Evolutionary conservation across 2,888 invertebrate species (phyloP), one percentile per base, ranked within the genome.

Genomic region (Timandra comae): DNA sequence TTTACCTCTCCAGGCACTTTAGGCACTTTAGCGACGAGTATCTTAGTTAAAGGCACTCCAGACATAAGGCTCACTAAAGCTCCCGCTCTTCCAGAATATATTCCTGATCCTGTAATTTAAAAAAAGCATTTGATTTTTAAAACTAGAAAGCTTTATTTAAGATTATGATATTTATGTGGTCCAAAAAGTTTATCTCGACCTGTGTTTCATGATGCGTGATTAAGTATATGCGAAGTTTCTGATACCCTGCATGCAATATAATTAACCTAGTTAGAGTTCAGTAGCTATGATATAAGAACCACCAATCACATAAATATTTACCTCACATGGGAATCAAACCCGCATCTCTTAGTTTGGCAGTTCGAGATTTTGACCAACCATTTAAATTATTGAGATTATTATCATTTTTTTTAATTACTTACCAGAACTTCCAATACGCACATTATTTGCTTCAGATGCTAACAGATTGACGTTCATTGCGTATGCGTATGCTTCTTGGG

Each of bases 401-500:
- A 11, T 7, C 10, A 3, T 19, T 19, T 12, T 9, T 3, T 1
- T 10, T 28, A 27, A 12, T 7, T 10, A 12, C 49, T 58, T 27
- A 84, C 86, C 86, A 19, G 91, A 88, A 46, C 87, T 89, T 2
- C 91, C 91, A 0, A 75, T 56, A 1, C 35, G 37, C 0, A 91
- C 90, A 26, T 85, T 74, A 57, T 91, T 93, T 2, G 91, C 89
- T 9, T 93, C 93, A 1, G 95, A 77, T 0, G 90, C 91, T 6
- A 95, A 62, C 2, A 95, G 81, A 56, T 91, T 93, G 0, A 91
- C 89, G 33, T 92, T 85, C 61, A 91, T 80, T 0, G 87, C 77
- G 35, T 88, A 87, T 0, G 94, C 88, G 86, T 91, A 95, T 2
- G 89, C 88, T 35, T 91, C 88, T 61, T 94, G 94, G 3, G 87